Conservation (phyloP, 2,113 vertebrate genomes). For the Centropristis striata region DNA sequence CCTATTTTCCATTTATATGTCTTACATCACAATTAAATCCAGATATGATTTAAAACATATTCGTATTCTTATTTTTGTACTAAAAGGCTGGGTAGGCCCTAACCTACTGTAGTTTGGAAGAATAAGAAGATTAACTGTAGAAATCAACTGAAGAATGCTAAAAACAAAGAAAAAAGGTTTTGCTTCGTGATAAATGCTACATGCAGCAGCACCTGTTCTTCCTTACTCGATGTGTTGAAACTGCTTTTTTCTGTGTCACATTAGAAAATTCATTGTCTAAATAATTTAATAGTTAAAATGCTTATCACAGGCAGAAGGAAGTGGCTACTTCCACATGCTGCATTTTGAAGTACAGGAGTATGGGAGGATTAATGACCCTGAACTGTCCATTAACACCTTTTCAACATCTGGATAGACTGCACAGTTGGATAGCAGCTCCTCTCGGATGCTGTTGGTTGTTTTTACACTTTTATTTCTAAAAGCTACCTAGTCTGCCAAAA, state of each 20-base stretch:
- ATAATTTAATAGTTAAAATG: neutral
- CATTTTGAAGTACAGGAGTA: neutral
- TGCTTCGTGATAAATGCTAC: neutral
- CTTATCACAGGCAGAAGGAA: neutral
- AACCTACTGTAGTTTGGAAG: neutral
- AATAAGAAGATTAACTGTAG: neutral
- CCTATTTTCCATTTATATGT: neutral
- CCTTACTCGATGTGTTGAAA: neutral
- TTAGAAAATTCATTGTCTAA: neutral
- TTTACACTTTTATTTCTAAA: neutral
- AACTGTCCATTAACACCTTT: conserved; percentile 4
- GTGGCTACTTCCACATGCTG: conserved; percentile 15
- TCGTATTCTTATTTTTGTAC: neutral
- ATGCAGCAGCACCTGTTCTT: neutral
- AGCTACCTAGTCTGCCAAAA: neutral
- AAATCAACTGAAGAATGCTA: neutral
- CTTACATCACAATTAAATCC: too few relatives aligned
- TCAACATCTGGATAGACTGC: conserved; percentile 15
- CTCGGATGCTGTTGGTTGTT: neutral
- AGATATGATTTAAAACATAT: neutral
- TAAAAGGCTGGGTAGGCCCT: neutral
- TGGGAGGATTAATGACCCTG: conserved; percentile 19
- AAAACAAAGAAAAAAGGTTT: neutral
- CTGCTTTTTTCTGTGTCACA: neutral
- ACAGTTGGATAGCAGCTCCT: neutral